A percentile compares a stretch with the other conserved stretches of the same genome.
Conservation (phyloP, 1,140 invertebrate species). For the Popillia japonica region DNA sequence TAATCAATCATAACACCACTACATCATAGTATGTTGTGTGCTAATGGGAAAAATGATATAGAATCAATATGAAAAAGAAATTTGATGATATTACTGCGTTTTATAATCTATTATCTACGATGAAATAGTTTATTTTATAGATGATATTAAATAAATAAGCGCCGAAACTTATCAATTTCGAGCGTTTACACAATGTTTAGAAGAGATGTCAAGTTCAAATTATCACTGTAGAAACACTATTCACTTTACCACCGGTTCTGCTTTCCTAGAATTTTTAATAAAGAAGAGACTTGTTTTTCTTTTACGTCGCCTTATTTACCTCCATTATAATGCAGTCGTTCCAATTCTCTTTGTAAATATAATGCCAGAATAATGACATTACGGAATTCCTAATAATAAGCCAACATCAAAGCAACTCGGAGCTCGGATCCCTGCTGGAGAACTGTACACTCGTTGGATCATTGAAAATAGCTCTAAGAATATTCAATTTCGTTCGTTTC, state of each 20-base stretch:
- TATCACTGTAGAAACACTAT: background rate
- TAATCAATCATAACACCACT: background rate
- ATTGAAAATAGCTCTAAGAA: background rate
- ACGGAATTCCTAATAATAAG: slow-evolving; percentile 5
- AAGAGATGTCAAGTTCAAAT: too few species aligned
- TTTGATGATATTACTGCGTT: background rate
- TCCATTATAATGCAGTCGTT: background rate
- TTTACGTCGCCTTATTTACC: background rate
- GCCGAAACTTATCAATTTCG: too few species aligned
- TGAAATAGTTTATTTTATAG: too few species aligned
- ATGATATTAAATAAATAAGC: too few species aligned
- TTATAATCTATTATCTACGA: too few species aligned
- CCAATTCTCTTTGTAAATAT: slow-evolving; percentile 14
- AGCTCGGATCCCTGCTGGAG: background rate
- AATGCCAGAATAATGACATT: slow-evolving; percentile 6
- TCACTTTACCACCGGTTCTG: background rate
- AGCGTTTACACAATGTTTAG: too few species aligned
- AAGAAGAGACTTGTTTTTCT: background rate
- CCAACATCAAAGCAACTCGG: slow-evolving; percentile 6
- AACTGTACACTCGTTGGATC: background rate
- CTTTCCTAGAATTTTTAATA: slow-evolving; percentile 1
- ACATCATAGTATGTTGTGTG: background rate
- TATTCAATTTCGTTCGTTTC: slow-evolving; percentile 10
- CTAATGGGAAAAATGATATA: background rate
- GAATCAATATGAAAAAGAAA: background rate